Base-by-base conservation (phyloP, 1,140 invertebrate species). In the Solenopsis invicta region DNA sequence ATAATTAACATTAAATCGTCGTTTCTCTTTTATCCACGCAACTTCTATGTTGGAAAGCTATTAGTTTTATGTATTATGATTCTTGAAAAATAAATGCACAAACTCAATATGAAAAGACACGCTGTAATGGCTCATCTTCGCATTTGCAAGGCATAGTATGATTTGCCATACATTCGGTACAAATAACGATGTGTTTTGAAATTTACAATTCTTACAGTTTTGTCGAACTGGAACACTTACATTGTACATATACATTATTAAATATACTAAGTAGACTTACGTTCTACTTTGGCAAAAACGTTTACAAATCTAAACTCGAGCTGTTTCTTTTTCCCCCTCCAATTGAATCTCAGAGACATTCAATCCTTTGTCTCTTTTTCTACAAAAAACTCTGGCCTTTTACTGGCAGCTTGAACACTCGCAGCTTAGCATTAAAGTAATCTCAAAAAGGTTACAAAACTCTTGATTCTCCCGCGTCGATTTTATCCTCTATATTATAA, bases 171-270 rank as follows among this genome's bases (percentile, higher is more conserved):
- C 59, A 48, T 85, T 91, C 69, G 50, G 76, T 87, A 91, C 88
- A 87, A 87, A 90, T 84, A 85, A 87, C 52, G 64, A 91, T 84
- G 90, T 86, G 89, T 89, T 87, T 52, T 90, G 56, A 87, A 91
- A 94, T 93, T 89, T 93, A 93, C 92, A 94, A 93, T 93, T 92
- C 69, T 87, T 92, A 89, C 87, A 91, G 85, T 87, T 89, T 91
- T 75, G 88, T 71, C 86, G 85, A 87, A 91, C 90, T 89, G 77
- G 84, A 91, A 91, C 64, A 87, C 89, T 92, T 91, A 92, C 92
- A 92, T 92, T 75, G 71, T 93, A 92, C 88, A 93, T 85, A 89
- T 87, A 92, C 78, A 90, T 88, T 92, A 90, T 88, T 92, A 89
- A 82, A 89, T 91, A 92, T 91, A 91, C 74, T 90, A 89, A 93